Conservation (phyloP, 2,113 vertebrate genomes). For the Actenoides hombroni region DNA sequence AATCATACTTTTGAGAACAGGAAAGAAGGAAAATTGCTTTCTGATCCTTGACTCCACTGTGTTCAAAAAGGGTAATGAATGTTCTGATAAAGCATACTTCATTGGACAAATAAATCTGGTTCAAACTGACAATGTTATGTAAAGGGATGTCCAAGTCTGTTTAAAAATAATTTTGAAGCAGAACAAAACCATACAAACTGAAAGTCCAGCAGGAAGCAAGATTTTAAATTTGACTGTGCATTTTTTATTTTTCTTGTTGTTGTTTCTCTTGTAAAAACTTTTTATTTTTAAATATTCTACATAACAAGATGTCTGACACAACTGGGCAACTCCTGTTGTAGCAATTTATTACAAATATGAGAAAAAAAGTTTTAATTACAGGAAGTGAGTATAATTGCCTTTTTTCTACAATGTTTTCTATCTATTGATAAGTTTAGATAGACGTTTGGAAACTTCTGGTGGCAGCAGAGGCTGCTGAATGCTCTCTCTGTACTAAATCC, state of each 20-base stretch:
- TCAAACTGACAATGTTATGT: slow-evolving; percentile 47
- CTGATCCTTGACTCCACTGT: slow-evolving; percentile 71
- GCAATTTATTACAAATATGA: neutral
- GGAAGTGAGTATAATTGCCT: neutral
- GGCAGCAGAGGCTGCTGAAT: neutral
- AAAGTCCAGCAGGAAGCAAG: neutral
- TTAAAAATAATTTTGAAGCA: slow-evolving; percentile 67
- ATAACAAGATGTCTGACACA: neutral
- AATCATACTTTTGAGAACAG: slow-evolving; percentile 69
- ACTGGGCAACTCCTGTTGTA: neutral
- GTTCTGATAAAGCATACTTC: slow-evolving; percentile 68
- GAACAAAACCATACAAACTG: neutral
- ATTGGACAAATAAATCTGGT: slow-evolving; percentile 66
- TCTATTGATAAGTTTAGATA: neutral
- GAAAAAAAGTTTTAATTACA: neutral
- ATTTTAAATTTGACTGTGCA: neutral
- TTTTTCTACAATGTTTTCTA: neutral
- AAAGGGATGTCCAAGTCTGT: slow-evolving; percentile 59
- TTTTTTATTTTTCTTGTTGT: neutral
- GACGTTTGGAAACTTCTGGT: neutral
- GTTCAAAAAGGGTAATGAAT: slow-evolving; percentile 72
- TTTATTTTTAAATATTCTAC: neutral
- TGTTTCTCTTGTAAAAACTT: neutral
- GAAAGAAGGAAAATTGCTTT: slow-evolving; percentile 77
- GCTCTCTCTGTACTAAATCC: neutral